Evolutionary conservation across 2,797 vertebrate genomes (phyloP).

Genomic region (Pterois miles): DNA sequence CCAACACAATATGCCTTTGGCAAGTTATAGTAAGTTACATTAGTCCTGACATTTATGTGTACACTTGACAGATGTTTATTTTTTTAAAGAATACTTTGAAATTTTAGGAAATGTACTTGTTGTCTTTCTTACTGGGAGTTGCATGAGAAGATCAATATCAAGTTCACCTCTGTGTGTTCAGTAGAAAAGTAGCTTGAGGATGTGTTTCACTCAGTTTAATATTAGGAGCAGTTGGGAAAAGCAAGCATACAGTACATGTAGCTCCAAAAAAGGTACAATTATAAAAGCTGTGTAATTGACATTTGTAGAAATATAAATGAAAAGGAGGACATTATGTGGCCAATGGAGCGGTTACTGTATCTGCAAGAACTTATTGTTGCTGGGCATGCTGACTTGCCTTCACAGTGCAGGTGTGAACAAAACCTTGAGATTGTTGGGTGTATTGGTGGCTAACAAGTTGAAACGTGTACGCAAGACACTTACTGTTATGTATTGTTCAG

Average conservation of each 20-base stretch:
- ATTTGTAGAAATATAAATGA: neutral
- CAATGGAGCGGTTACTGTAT: neutral
- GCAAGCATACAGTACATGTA: neutral
- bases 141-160: slow-evolving; percentile 3
- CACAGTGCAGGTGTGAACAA: neutral
- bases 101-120: neutral
- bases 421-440: neutral
- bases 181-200: neutral
- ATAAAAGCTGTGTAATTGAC: neutral
- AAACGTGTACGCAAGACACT: neutral
- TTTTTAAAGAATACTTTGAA: neutral
- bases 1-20: neutral
- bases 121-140: neutral
- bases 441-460: neutral
- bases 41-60: neutral
- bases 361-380: neutral
- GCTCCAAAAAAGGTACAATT: neutral
- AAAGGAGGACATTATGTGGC: neutral
- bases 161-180: neutral
- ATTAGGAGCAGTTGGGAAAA: neutral
- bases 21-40: neutral
- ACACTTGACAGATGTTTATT: neutral
- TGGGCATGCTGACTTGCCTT: neutral
- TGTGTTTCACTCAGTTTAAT: neutral
- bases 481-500: neutral